Percentiles rank a stretch among this genome's conserved stretches.
Conservation (phyloP, 2,113 vertebrate genomes). For the Macquaria ambigua region DNA sequence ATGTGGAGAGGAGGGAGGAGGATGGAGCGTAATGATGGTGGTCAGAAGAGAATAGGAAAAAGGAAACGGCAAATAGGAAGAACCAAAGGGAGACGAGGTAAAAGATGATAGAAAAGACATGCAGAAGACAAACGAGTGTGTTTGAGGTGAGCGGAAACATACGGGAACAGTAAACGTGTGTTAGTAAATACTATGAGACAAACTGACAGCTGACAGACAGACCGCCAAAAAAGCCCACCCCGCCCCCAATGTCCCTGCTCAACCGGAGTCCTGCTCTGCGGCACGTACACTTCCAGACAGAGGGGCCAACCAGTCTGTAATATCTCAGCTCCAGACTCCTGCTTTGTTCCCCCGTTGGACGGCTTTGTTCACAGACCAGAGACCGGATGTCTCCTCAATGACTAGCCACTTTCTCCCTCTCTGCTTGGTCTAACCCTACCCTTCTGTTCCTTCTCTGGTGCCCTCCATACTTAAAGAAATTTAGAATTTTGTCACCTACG, state of each 20-base stretch:
- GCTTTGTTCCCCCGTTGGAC: conserved; percentile 75
- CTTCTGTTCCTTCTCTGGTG: conserved; percentile 32
- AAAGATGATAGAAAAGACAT: conserved; percentile 32
- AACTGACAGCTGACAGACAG: conserved; percentile 63
- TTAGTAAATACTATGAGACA: conserved; percentile 13
- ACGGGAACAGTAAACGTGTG: background rate
- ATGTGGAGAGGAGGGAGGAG: conserved; percentile 40
- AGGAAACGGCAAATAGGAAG: conserved; percentile 67
- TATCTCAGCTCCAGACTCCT: conserved; percentile 68
- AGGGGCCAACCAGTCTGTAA: conserved; percentile 77
- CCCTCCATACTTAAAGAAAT: conserved; percentile 29
- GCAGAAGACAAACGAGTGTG: background rate
- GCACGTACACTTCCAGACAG: conserved; percentile 81
- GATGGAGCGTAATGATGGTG: conserved; percentile 19
- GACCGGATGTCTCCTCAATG: conserved; percentile 77
- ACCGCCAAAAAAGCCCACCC: conserved; percentile 46
- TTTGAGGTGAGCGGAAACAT: conserved; percentile 9
- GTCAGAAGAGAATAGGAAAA: conserved; percentile 52
- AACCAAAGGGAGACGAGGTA: conserved; percentile 30
- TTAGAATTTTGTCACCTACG: background rate
- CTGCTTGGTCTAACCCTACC: conserved; percentile 15
- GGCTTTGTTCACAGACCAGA: conserved; percentile 74
- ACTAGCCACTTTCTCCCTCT: conserved; percentile 60
- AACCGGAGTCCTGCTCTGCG: conserved; percentile 68
- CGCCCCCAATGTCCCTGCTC: conserved; percentile 41